Percentiles rank a stretch among this genome's conserved stretches.
Evolutionary conservation across 2,113 vertebrate species (phyloP).

Genomic region (Tenrec ecaudatus): DNA sequence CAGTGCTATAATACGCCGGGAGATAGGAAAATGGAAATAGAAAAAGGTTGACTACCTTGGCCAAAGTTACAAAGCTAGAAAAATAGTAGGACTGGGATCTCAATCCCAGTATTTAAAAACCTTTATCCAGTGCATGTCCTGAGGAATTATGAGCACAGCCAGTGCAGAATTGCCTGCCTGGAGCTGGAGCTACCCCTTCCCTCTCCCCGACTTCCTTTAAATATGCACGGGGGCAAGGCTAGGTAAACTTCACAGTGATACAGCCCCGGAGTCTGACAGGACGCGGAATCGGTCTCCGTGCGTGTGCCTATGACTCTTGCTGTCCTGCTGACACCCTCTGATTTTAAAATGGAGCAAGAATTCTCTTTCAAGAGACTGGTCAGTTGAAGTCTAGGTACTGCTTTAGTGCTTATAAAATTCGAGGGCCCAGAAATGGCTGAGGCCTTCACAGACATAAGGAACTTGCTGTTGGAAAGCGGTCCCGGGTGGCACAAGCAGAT

Average conservation of each 20-base stretch:
- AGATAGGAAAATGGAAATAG: neutral
- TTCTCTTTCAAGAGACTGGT: neutral
- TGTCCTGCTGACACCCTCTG: neutral
- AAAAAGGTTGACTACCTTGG: neutral
- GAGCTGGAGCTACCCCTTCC: neutral
- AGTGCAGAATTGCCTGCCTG: neutral
- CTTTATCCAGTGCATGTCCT: neutral
- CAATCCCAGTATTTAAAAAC: neutral
- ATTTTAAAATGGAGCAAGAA: neutral
- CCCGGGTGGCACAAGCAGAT: neutral
- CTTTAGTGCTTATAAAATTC: conserved; percentile 6
- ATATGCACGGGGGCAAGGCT: neutral
- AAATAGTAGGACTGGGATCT: neutral
- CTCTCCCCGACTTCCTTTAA: neutral
- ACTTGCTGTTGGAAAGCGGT: neutral
- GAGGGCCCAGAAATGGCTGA: neutral
- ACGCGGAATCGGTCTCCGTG: neutral
- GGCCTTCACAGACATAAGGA: conserved; percentile 7
- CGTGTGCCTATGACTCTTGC: neutral
- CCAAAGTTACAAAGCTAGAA: conserved; percentile 19
- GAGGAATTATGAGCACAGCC: neutral
- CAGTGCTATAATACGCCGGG: neutral
- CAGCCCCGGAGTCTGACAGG: neutral
- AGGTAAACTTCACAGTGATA: neutral
- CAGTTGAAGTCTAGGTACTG: neutral